Evolutionary conservation across 2,888 invertebrate species (phyloP), one percentile per base, ranked within the genome.

Genomic region (Cryptosula pallasiana): DNA sequence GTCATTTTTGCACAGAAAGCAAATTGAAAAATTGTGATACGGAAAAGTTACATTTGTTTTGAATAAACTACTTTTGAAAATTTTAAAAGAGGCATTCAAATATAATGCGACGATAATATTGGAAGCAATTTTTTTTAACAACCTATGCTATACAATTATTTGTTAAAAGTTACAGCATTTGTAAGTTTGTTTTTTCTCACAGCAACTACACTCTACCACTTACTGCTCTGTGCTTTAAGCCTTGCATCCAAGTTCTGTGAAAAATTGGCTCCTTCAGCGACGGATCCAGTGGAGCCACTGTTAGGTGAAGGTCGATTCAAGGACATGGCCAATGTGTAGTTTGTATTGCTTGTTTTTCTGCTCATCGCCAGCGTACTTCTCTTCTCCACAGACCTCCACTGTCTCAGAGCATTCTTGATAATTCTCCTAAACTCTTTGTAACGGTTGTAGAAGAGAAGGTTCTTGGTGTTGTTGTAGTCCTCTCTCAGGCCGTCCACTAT

Each of bases 401-500:
- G 36, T 36, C 70, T 20, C 2, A 70, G 45, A 3, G 70, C 70
- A 23, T 70, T 70, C 25, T 70, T 70, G 45, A 70, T 70, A n/a
- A 70, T 13, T 23, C 70, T 70, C 2, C 55, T n/a, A 23, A 70
- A 70, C 45, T 70, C 70, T 36, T 70, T 70, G 25, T 70, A 70
- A 3, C 70, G 35, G 25, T 54, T 36, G 29, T 70, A 36, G 25
- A 70, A 54, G 70, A 70, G 55, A 5, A 70, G 29, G 32, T 70
- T 20, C 25, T 70, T 70, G 13, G 45, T 2, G 25, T 70, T 70
- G 70, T 70, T 70, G 70, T 70, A 70, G n/a, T 70, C 70, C 36
- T 70, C 70, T 9, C 70, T n/a, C 16, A 70, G 70, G n/a, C 23
- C 29, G 25, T 70, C 70, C 16, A 70, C 55, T 3, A 70, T 70